Percentiles rank a stretch among this genome's conserved stretches.
Evolutionary conservation across 2,888 invertebrate species (phyloP).

Genomic region (Rhaphigaster nebulosa): DNA sequence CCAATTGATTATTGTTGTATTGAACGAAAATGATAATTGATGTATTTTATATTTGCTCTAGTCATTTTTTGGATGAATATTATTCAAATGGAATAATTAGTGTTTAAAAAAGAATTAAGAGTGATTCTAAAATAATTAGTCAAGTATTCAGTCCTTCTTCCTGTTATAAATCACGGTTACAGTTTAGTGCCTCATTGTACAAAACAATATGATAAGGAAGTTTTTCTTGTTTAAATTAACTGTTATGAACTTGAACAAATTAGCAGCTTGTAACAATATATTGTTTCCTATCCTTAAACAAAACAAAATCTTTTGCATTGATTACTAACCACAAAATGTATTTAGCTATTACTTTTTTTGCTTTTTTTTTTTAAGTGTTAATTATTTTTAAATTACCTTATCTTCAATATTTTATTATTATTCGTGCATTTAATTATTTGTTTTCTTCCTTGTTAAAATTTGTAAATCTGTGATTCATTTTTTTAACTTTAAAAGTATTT

Average conservation of each 20-base stretch:
- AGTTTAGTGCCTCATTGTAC: not conserved
- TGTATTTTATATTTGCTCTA: not conserved
- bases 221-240: not conserved
- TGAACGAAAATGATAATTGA: not conserved
- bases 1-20: not conserved
- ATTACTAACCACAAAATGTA: not conserved
- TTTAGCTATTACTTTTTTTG: not conserved
- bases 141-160: not conserved
- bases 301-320: not conserved
- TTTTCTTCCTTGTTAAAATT: not conserved
- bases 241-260: not conserved
- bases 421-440: not conserved
- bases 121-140: slow-evolving; percentile 12
- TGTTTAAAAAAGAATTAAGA: not conserved
- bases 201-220: not conserved
- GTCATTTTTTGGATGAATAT: slow-evolving; percentile 5
- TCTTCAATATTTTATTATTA: not conserved
- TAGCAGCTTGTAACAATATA: not conserved
- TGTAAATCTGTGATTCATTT: slow-evolving; percentile 1
- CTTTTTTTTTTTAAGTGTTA: not conserved
- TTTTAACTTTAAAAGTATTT: not conserved
- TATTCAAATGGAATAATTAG: slow-evolving; percentile 7
- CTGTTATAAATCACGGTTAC: not conserved
- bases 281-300: not conserved
- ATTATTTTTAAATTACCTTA: not conserved